Evolutionary conservation across 2,797 vertebrate species (phyloP).

Genomic region (Erithacus rubecula): DNA sequence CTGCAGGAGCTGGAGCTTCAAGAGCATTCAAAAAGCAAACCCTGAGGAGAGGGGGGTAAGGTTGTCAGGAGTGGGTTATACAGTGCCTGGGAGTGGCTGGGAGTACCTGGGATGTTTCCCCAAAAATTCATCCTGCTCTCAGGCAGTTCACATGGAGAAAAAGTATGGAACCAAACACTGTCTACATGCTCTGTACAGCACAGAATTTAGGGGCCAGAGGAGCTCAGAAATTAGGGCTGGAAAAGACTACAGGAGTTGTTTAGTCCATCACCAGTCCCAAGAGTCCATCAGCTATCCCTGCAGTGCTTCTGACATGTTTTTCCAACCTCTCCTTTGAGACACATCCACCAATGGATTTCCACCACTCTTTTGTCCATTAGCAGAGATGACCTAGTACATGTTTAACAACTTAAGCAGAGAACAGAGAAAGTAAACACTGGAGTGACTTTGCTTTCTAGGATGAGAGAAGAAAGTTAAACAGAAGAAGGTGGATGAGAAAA

Average conservation of each 20-base stretch:
- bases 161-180: neutral
- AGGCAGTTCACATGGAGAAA: neutral
- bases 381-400: neutral
- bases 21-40: neutral
- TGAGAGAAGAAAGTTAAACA: neutral
- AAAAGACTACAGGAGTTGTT: neutral
- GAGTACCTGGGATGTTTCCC: neutral
- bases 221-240: neutral
- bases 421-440: neutral
- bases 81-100: neutral
- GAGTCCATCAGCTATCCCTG: neutral
- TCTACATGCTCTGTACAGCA: neutral
- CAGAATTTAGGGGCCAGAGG: neutral
- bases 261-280: neutral
- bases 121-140: neutral
- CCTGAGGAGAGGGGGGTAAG: rapidly evolving
- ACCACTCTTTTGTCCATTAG: neutral
- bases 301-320: neutral
- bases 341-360: neutral
- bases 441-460: neutral
- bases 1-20: neutral
- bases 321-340: neutral
- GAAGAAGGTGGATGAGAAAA: neutral
- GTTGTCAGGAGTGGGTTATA: neutral
- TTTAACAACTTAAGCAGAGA: neutral